Evolutionary conservation across 2,888 invertebrate genomes (phyloP).

Genomic region (Theodoxus fluviatilis): DNA sequence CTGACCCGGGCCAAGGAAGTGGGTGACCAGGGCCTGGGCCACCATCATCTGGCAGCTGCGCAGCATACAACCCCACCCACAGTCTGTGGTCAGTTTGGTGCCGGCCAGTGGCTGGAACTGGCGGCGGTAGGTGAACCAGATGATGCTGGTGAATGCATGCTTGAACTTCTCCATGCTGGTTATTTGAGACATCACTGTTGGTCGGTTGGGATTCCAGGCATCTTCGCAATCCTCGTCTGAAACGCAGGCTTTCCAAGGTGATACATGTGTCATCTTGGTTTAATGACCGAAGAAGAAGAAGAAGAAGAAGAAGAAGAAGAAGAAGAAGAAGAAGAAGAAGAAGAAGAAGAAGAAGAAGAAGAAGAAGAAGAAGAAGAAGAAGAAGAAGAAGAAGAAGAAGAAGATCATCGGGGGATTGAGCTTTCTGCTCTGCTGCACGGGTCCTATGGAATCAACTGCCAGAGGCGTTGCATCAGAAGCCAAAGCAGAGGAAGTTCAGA

Average conservation of each 20-base stretch:
- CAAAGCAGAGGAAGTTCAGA: too few relatives aligned
- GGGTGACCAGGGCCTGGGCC: constrained; percentile 83
- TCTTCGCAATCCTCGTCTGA: neutral
- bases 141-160: constrained; percentile 80
- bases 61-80: constrained; percentile 92
- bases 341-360: too few relatives aligned
- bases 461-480: too few relatives aligned
- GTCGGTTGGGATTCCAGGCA: neutral
- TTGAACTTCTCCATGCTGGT: constrained; percentile 76
- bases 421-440: too few relatives aligned
- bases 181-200: constrained; percentile 13
- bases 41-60: constrained; percentile 92
- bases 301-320: neutral
- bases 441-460: too few relatives aligned
- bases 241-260: neutral
- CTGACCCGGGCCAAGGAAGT: constrained; percentile 79
- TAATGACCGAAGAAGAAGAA: neutral
- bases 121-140: constrained; percentile 75
- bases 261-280: neutral
- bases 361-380: too few relatives aligned
- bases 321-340: too few relatives aligned
- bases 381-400: too few relatives aligned
- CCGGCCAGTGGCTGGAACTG: constrained; percentile 84
- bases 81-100: constrained; percentile 84
- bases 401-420: too few relatives aligned